Evolutionary conservation across 2,888 invertebrate genomes (phyloP).

Genomic region (Hoplodrina ambigua): DNA sequence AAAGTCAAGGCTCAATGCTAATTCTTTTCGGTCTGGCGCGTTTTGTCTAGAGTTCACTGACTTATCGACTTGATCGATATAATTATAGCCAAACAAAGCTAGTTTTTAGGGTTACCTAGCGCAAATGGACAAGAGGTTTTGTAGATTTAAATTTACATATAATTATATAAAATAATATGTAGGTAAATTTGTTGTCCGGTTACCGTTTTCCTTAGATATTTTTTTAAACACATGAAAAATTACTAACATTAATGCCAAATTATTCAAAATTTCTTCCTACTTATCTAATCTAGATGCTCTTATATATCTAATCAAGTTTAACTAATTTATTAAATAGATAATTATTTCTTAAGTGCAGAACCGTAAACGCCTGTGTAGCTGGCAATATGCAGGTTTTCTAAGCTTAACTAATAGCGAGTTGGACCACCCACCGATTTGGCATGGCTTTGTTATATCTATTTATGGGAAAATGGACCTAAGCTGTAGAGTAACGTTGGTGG

Average conservation of each 20-base stretch:
- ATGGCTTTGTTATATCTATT: constrained; percentile 46
- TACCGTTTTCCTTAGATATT: too few species aligned
- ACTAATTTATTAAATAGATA: neutral
- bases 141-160: too few species aligned
- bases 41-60: constrained; percentile 62
- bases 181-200: too few species aligned
- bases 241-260: too few species aligned
- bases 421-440: constrained; percentile 46
- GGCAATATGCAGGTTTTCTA: constrained; percentile 26
- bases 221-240: too few species aligned
- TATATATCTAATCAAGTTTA: too few species aligned
- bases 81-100: constrained; percentile 14
- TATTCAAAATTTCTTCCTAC: too few species aligned
- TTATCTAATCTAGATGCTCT: too few species aligned
- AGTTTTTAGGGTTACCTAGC: constrained; percentile 11
- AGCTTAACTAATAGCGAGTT: constrained; percentile 29
- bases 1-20: constrained; percentile 64
- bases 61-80: constrained; percentile 54
- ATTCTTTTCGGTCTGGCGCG: constrained; percentile 69
- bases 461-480: constrained; percentile 40
- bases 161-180: too few species aligned
- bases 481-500: constrained; percentile 11
- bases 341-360: constrained; percentile 7
- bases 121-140: too few species aligned
- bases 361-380: constrained; percentile 2